Base-by-base conservation (phyloP, 2,113 vertebrate genomes). In the Callopanchax toddi region DNA sequence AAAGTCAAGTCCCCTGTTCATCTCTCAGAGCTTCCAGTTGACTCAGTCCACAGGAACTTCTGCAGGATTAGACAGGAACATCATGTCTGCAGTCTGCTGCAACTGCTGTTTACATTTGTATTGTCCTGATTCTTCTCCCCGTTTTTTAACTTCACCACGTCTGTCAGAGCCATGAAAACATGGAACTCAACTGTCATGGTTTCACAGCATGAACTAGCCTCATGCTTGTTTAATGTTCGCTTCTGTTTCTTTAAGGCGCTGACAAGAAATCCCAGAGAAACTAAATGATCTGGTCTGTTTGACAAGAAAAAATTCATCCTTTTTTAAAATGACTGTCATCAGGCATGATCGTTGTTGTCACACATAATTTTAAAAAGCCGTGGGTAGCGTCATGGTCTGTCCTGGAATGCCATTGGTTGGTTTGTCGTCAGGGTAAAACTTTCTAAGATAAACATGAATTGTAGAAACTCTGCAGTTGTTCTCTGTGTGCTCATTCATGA, bases 401-500 rank as follows among this genome's bases (percentile, higher is more conserved):
- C 8, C 6, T n/a, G n/a, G 21, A 23, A 11, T 45, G 32, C 29
- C 40, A 59, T 64, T 62, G 17, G 60, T 57, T 40, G 15, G 4
- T 37, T 49, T 52, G 59, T 72, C 58, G 53, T 40, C 34, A 44
- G 36, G 58, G 17, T 43, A 63, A 32, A 53, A 46, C 3, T 56
- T 40, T 10, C 11, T 40, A 66, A 39, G 13, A 62, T 18, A 20
- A 64, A 65, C 17, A 62, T 25, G n/a, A 2, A 44, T 26, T 60
- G 11, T 22, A 45, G 36, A 57, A 46, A 62, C 51, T 49, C 21
- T 26, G 17, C 8, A 51, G 6, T n/a, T 16, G 52, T 59, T 78
- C 32, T 56, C 51, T 23, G 46, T 59, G 23, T 51, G 46, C 67
- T 66, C 39, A 17, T 52, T 71, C 63, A 48, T 49, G 42, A 64